These are phyloP conservation scores for Galaxias olidus DNA, from an alignment of 2,797 vertebrate species.

Conservation along the genomic window DNA sequence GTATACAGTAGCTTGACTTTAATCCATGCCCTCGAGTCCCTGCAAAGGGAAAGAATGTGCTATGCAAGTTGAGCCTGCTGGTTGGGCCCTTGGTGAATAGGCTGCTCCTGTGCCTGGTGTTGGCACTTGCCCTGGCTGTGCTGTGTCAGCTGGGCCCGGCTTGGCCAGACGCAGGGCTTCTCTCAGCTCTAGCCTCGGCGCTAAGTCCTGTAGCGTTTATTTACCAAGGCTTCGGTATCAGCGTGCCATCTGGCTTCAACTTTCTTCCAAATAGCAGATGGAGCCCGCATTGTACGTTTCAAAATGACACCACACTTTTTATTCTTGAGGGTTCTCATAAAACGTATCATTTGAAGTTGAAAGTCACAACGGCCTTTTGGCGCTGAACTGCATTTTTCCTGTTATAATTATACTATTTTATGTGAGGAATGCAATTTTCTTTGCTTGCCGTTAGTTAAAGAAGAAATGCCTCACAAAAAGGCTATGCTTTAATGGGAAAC, in stretches of 20 bases:
- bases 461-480: constrained; percentile 7
- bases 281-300: constrained; percentile 15
- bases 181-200: neutral
- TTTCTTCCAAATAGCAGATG: constrained; percentile 15
- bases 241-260: constrained; percentile 41
- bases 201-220: constrained; percentile 31
- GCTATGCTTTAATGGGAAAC: constrained; percentile 11
- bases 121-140: constrained; percentile 26
- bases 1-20: neutral
- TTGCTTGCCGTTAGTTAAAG: constrained; percentile 17
- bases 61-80: too few species aligned
- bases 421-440: constrained; percentile 17
- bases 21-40: neutral
- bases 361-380: constrained; percentile 25
- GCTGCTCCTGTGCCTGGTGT: constrained; percentile 4
- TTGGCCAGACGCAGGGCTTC: neutral
- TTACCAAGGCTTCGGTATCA: constrained; percentile 33
- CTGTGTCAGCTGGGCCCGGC: constrained; percentile 6
- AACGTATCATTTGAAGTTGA: constrained; percentile 33
- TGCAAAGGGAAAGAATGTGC: neutral
- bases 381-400: constrained; percentile 9
- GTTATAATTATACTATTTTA: neutral
- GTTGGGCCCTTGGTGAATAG: neutral
- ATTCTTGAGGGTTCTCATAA: constrained; percentile 31
- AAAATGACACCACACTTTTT: constrained; percentile 15